These are phyloP conservation scores for Argya squamiceps DNA, from an alignment of 2,797 vertebrate genomes.

Conservation along the genomic window DNA sequence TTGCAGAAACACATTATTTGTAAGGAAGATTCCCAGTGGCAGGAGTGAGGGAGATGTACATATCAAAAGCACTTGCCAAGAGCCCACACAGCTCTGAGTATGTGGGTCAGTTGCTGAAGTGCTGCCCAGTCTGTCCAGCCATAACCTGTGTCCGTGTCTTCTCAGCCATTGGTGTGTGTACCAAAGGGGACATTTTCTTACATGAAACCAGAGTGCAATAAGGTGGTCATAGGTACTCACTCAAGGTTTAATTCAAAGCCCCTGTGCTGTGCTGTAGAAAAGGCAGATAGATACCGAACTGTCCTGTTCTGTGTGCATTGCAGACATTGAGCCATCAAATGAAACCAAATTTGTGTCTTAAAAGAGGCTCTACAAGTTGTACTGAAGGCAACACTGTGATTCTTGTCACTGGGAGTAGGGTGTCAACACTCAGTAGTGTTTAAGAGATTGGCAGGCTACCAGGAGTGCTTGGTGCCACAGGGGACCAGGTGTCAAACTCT, in stretches of 20 bases:
- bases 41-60: background rate
- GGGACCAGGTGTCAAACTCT: background rate
- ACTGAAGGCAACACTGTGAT: background rate
- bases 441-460: background rate
- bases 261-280: background rate
- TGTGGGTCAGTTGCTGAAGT: background rate
- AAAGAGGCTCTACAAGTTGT: background rate
- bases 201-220: background rate
- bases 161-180: accelerated
- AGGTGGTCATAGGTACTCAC: background rate
- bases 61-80: background rate
- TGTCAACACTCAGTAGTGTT: background rate
- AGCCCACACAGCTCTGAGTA: background rate
- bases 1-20: background rate
- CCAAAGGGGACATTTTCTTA: background rate
- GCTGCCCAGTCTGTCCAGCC: background rate
- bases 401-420: background rate
- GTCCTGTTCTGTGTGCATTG: background rate
- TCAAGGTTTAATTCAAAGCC: background rate
- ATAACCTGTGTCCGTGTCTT: accelerated
- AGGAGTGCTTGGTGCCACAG: background rate
- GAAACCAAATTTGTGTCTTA: background rate
- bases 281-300: background rate
- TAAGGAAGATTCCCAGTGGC: background rate
- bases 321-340: background rate